Conservation (phyloP, 2,797 vertebrate species). For the Anolis apletophallus region DNA sequence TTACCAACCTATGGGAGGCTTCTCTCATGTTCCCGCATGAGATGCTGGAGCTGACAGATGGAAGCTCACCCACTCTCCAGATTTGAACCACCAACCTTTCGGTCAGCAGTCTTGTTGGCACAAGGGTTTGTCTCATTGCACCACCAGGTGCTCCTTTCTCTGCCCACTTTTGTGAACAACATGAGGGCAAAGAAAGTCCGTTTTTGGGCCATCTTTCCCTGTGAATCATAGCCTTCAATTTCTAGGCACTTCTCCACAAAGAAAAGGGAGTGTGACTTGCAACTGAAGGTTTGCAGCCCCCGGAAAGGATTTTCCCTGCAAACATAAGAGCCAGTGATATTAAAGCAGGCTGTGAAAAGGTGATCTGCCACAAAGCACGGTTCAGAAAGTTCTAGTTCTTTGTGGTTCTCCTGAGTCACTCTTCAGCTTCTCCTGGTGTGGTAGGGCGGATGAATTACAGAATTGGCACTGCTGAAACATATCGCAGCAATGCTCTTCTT, state of each 20-base stretch:
- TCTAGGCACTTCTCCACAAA: background rate
- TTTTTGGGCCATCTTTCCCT: background rate
- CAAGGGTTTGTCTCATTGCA: too few species aligned
- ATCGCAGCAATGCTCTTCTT: too few species aligned
- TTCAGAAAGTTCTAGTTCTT: background rate
- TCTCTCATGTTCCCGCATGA: too few species aligned
- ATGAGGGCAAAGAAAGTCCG: background rate
- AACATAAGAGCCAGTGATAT: background rate
- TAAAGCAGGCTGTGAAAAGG: background rate
- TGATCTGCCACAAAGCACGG: background rate
- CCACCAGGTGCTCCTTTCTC: too few species aligned
- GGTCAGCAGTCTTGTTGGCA: too few species aligned
- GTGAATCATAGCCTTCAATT: background rate
- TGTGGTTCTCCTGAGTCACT: too few species aligned
- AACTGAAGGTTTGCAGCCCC: background rate
- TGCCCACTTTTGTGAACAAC: background rate
- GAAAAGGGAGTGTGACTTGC: background rate
- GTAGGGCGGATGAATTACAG: background rate
- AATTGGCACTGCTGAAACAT: background rate
- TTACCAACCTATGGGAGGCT: too few species aligned
- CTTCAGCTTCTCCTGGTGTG: background rate
- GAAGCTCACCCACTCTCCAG: too few species aligned
- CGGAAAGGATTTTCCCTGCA: background rate
- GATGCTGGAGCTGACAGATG: too few species aligned
- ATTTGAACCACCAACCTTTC: too few species aligned